Conservation (phyloP, 2,113 vertebrate species). For the rabbit (Oryctolagus cuniculus) region DNA sequence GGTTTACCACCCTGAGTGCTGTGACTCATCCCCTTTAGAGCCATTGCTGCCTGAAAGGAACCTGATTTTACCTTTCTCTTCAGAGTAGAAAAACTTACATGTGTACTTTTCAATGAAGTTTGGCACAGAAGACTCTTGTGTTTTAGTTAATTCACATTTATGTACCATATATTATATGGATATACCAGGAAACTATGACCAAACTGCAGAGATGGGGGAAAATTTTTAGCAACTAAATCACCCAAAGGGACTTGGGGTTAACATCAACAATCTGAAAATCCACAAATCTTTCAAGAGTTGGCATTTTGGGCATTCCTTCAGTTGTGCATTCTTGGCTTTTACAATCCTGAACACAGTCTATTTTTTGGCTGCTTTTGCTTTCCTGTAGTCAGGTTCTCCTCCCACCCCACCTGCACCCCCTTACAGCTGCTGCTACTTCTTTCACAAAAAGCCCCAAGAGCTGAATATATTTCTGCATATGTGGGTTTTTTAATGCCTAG, state of each 20-base stretch:
- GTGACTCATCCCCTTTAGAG: conserved; percentile 69
- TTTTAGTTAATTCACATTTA: conserved; percentile 54
- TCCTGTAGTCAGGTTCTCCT: background rate
- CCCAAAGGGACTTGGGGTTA: background rate
- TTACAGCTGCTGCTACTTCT: background rate
- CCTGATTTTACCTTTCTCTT: conserved; percentile 67
- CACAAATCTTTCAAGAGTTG: conserved; percentile 38
- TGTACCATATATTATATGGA: background rate
- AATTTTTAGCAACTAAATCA: background rate
- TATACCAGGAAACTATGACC: background rate
- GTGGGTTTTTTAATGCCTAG: background rate
- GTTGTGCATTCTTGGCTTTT: conserved; percentile 59
- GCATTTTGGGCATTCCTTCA: conserved; percentile 51
- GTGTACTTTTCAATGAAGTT: background rate
- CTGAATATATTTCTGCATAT: background rate
- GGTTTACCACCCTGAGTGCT: conserved; percentile 68
- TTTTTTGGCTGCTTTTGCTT: conserved; percentile 39
- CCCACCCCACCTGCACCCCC: background rate
- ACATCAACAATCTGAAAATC: conserved; percentile 42
- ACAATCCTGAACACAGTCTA: background rate
- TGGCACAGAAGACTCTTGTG: background rate
- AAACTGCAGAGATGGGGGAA: background rate
- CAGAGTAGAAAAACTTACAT: background rate
- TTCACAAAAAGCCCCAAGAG: background rate
- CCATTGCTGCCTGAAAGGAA: conserved; percentile 59